Base-by-base conservation (phyloP, 1,140 invertebrate genomes). In the Philopotamus ludificatus region DNA sequence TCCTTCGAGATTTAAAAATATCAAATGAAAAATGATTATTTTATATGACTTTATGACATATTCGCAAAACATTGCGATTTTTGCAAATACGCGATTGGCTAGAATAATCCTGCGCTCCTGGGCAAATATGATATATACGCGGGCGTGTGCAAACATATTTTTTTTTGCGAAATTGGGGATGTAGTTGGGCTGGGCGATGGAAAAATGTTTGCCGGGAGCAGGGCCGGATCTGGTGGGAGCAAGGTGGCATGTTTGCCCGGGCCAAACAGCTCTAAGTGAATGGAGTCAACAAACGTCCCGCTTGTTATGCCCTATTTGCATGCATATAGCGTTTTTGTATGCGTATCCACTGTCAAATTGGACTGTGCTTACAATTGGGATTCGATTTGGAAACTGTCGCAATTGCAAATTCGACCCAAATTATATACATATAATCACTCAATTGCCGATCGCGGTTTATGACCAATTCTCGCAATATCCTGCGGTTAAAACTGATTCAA, bases 201-300 rank as follows among this genome's bases (percentile, higher is more conserved):
- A 3, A 23, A 23, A 53, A 53, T 53, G n/a, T 53, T 53, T 53
- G 23, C 50, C 21, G 20, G 23, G 18, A n/a, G 7, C 12, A 15
- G 10, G 45, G 8, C 12, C 23, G 50, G 9, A 10, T 7, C 21
- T 15, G 50, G 12, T n/a, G 50, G 23, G 23, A 34, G 28, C 28
- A 34, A 34, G 28, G 28, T 34, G 28, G 23, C 50, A 7, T 53
- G 50, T 53, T 53, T 53, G 50, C 50, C n/a, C n/a, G n/a, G 21
- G 22, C 3, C 50, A 53, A 53, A 53, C 50, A 53, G 15, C 4
- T 25, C 50, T 53, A 53, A 53, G 50, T 53, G 50, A 23, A 53
- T 53, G 50, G 20, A 25, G 18, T 53, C 50, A 12, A 53, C 50
- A 53, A 53, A 53, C 50, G 23, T 12, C 12, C 28, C 4, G 12